Percentiles rank a stretch among this genome's conserved stretches.
These are phyloP conservation scores for Cottus gobio DNA, from an alignment of 2,113 vertebrate species.

Conservation along the genomic window DNA sequence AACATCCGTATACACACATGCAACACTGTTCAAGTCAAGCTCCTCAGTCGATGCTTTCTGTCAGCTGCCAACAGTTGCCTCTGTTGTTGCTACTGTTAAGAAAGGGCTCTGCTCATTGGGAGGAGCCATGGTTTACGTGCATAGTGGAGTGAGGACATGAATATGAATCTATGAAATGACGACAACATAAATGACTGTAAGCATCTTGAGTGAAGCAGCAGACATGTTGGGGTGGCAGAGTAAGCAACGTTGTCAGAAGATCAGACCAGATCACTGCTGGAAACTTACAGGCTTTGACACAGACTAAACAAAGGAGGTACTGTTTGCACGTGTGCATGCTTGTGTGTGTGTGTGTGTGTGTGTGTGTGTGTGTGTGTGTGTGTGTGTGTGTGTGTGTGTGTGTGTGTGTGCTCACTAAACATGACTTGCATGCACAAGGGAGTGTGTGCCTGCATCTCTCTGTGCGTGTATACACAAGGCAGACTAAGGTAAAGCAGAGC, in stretches of 20 bases:
- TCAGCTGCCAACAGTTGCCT: conserved; percentile 38
- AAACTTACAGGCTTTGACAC: conserved; percentile 17
- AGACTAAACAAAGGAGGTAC: conserved; percentile 50
- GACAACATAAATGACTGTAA: background rate
- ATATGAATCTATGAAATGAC: background rate
- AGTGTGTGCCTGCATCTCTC: conserved; percentile 25
- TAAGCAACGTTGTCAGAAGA: background rate
- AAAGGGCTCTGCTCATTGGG: background rate
- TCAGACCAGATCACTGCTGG: conserved; percentile 25
- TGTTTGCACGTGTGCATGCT: background rate
- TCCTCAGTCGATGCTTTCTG: background rate
- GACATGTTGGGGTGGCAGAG: background rate
- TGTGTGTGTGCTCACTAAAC: conserved; percentile 3
- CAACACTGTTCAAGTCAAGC: background rate
- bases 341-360: conserved; percentile 8
- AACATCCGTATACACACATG: background rate
- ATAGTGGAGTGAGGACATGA: background rate
- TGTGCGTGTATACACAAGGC: conserved; percentile 32
- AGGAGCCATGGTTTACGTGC: background rate
- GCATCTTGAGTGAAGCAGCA: background rate
- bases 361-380: background rate
- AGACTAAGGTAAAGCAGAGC: conserved; percentile 48
- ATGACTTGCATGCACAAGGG: conserved; percentile 28
- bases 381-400: conserved; percentile 12
- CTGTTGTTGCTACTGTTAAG: conserved; percentile 13